These are phyloP conservation scores for Chauna torquata DNA, from an alignment of 2,113 vertebrate species.

Conservation along the genomic window DNA sequence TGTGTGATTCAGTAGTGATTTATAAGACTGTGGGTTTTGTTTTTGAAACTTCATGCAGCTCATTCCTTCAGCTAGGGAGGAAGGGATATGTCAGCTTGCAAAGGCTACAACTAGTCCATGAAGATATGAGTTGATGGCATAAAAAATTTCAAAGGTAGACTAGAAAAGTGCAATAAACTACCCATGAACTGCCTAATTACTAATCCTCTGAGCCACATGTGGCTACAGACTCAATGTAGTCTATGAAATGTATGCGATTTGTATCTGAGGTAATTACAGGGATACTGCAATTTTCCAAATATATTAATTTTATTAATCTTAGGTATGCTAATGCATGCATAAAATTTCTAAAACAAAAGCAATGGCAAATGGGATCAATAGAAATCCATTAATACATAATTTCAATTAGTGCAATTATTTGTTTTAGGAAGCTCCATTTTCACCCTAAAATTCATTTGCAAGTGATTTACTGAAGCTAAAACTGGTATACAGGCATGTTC, in stretches of 20 bases:
- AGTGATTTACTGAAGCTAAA: neutral
- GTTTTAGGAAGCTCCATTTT: neutral
- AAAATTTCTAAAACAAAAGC: conserved; percentile 1
- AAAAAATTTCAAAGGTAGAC: neutral
- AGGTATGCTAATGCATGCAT: neutral
- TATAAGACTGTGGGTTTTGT: neutral
- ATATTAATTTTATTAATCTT: conserved; percentile 20
- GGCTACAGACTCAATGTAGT: conserved; percentile 1
- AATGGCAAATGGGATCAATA: neutral
- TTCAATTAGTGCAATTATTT: neutral
- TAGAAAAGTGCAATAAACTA: neutral
- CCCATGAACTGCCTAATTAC: neutral
- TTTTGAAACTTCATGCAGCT: neutral
- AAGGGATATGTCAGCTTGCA: neutral
- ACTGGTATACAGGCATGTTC: neutral
- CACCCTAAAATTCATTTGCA: neutral
- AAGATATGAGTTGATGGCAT: neutral
- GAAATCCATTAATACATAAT: neutral
- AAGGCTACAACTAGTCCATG: neutral
- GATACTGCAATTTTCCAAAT: neutral
- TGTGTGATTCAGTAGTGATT: neutral
- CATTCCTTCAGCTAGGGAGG: neutral
- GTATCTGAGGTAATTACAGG: neutral
- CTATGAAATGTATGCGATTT: neutral
- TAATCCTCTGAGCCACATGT: neutral